Percentiles rank a stretch among this genome's conserved stretches.
Conservation (phyloP, 2,797 vertebrate genomes). For the Ptychadena robeensis region DNA sequence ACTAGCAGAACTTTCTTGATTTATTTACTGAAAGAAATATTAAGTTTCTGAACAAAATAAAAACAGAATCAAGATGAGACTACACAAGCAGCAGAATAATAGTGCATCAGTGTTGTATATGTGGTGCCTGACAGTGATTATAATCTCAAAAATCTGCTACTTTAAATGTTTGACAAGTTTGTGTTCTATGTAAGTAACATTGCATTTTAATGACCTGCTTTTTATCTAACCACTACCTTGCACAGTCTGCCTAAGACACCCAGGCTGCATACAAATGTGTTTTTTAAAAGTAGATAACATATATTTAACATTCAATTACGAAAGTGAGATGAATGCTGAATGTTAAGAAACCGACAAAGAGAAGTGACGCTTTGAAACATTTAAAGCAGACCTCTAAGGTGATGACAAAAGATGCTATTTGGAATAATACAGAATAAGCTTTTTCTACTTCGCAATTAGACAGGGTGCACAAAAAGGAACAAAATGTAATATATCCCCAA, state of each 20-base stretch:
- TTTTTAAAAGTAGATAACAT: constrained; percentile 40
- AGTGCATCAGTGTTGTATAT: background rate
- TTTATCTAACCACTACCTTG: constrained; percentile 32
- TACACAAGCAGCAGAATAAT: background rate
- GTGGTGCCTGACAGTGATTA: background rate
- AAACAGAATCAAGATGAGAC: background rate
- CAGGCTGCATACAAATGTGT: constrained; percentile 29
- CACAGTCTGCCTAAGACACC: background rate
- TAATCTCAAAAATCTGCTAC: background rate
- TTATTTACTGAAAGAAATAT: background rate
- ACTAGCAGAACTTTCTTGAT: background rate
- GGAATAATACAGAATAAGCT: background rate
- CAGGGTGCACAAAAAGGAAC: background rate
- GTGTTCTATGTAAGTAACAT: constrained; percentile 13
- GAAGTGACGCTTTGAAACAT: background rate
- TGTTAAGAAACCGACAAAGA: background rate
- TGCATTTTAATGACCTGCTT: constrained; percentile 44
- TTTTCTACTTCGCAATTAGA: background rate
- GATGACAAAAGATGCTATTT: background rate
- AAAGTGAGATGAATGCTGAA: background rate
- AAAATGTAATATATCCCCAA: background rate
- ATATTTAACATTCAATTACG: constrained; percentile 49
- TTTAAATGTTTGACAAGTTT: constrained; percentile 28
- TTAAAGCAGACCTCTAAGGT: background rate
- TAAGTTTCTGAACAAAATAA: background rate